Evolutionary conservation across 2,113 vertebrate species (phyloP).

Genomic region (Channa maculata): DNA sequence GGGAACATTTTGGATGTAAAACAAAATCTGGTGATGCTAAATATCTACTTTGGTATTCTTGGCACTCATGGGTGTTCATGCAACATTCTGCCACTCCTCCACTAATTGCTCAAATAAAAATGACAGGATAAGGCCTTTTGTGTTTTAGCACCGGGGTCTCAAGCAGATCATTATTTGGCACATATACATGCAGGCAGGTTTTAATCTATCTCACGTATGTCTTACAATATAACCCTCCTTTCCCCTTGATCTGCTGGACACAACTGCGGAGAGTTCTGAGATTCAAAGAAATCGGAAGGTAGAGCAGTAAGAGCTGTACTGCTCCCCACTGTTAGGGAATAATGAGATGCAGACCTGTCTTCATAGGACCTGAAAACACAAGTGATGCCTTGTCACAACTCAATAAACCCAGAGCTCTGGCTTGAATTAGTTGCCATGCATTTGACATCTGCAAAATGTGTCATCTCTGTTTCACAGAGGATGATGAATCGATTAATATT

Average conservation of each 20-base stretch:
- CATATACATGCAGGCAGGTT: constrained; percentile 4
- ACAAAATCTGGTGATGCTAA: not conserved
- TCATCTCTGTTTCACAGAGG: constrained; percentile 18
- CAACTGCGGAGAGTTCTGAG: not conserved
- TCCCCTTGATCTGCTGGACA: constrained; percentile 2
- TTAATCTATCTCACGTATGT: constrained; percentile 2
- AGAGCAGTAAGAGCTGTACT: constrained; percentile 14
- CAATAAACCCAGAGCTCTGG: constrained; percentile 65
- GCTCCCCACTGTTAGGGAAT: constrained; percentile 10
- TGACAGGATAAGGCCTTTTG: constrained; percentile 16
- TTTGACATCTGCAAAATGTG: constrained; percentile 42
- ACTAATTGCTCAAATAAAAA: not conserved
- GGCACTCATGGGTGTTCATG: not conserved
- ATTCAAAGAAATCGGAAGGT: constrained; percentile 4
- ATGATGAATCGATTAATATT: constrained; percentile 32
- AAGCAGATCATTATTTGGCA: constrained; percentile 43
- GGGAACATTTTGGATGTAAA: not conserved
- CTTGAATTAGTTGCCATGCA: constrained; percentile 52
- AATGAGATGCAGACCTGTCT: constrained; percentile 42
- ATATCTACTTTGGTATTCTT: constrained; percentile 29
- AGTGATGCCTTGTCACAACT: constrained; percentile 53
- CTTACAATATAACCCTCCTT: constrained; percentile 7
- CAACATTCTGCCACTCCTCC: constrained; percentile 13
- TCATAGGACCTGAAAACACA: constrained; percentile 42
- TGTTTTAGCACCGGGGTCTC: constrained; percentile 47